phyloP scores from a whole-genome alignment of 2,888 invertebrate species.

The Rotaria socialis region DNA sequence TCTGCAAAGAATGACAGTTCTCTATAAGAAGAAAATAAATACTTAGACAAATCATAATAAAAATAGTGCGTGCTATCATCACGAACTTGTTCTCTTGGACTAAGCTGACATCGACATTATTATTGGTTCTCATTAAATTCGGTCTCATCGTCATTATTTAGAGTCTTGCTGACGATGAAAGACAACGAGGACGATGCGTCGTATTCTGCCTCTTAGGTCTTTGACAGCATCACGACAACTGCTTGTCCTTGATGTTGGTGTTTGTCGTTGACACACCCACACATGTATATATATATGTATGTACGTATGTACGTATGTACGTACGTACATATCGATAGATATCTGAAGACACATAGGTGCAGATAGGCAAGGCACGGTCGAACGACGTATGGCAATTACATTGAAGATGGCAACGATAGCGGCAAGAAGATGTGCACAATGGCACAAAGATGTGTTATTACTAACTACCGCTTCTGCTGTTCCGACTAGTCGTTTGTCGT shows the following conservation, averaged over 20 bases:
- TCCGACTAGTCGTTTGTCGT: neutral
- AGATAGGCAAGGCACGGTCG: neutral
- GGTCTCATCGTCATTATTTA: neutral
- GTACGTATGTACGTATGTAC: too few relatives aligned
- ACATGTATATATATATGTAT: neutral
- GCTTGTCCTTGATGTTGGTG: neutral
- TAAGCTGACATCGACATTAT: neutral
- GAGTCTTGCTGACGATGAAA: neutral
- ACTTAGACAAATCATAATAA: neutral
- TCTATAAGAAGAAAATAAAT: neutral
- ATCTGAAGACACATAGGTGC: neutral
- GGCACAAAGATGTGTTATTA: neutral
- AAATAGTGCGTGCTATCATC: neutral
- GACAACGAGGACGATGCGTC: neutral
- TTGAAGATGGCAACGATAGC: neutral
- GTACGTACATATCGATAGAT: too few relatives aligned
- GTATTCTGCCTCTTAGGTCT: neutral
- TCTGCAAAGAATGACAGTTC: neutral
- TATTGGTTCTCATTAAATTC: neutral
- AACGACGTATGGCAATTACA: neutral
- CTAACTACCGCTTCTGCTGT: neutral
- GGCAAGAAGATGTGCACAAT: neutral
- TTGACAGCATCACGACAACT: constrained; percentile 1
- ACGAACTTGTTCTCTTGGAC: neutral
- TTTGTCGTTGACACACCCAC: neutral